Conservation (phyloP, 1,140 invertebrate species). For the Cyclina sinensis region DNA sequence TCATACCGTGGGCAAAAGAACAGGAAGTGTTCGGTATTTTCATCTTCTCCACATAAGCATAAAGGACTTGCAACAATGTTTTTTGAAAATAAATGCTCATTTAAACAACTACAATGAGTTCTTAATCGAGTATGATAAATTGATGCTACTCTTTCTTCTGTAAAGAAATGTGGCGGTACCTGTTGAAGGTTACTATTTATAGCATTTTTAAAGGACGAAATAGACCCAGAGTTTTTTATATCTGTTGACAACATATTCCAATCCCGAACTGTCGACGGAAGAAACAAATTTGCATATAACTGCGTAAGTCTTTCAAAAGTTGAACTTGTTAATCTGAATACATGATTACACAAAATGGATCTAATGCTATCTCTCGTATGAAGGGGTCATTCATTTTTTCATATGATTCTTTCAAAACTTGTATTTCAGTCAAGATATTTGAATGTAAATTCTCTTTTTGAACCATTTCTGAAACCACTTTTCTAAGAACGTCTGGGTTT, state of each 20-base stretch:
- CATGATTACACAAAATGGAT: neutral
- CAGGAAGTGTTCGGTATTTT: neutral
- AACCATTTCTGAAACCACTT: constrained; percentile 8
- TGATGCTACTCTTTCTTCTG: neutral
- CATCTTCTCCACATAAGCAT: neutral
- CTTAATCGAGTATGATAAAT: neutral
- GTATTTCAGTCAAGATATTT: neutral
- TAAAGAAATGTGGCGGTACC: neutral
- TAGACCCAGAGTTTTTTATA: neutral
- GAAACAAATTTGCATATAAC: neutral
- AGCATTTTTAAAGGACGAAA: neutral
- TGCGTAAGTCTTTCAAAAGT: too few species aligned
- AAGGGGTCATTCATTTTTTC: neutral
- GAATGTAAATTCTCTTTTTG: neutral
- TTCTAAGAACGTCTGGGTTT: neutral
- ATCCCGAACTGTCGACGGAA: neutral
- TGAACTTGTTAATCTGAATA: too few species aligned
- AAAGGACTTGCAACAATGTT: neutral
- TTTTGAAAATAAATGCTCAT: neutral
- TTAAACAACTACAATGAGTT: neutral
- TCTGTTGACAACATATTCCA: neutral
- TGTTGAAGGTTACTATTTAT: neutral
- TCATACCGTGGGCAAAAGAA: too few species aligned
- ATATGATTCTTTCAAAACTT: neutral
- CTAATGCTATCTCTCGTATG: neutral